Percentiles rank a stretch among this genome's conserved stretches.
These are phyloP conservation scores for Tachysurus fulvidraco DNA, from an alignment of 2,113 vertebrate species.

Conservation along the genomic window DNA sequence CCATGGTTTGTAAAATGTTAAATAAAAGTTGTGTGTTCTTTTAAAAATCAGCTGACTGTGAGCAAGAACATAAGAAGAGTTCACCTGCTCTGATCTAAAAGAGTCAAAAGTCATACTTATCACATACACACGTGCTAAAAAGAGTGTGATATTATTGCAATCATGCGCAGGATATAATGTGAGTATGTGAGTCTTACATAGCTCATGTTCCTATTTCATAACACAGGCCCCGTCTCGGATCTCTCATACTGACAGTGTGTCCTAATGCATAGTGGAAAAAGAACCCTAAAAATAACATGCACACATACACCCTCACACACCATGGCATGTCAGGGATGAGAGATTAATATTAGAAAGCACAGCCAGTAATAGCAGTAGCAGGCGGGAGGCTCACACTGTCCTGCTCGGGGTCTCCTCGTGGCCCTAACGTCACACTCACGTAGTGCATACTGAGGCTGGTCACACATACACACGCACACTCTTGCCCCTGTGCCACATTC, in stretches of 20 bases:
- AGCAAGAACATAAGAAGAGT: neutral
- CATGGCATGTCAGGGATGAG: neutral
- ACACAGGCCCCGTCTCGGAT: conserved; percentile 33
- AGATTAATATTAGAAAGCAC: conserved; percentile 57
- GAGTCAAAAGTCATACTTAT: neutral
- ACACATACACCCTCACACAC: conserved; percentile 37
- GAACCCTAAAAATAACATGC: conserved; percentile 48
- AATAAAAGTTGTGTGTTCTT: neutral
- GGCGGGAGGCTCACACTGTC: conserved; percentile 21
- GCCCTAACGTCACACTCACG: conserved; percentile 57
- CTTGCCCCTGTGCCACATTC: conserved; percentile 48
- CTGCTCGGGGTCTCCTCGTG: conserved; percentile 59
- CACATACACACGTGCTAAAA: neutral
- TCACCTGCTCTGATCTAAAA: neutral
- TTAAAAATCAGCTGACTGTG: conserved; percentile 1
- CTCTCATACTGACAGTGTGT: neutral
- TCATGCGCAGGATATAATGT: neutral
- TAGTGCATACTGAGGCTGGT: conserved; percentile 51
- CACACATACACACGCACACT: conserved; percentile 60
- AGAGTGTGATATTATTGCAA: conserved; percentile 16
- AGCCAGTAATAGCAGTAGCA: conserved; percentile 42
- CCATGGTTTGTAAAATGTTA: neutral
- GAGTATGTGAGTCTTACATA: conserved; percentile 27
- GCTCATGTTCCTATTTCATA: conserved; percentile 20
- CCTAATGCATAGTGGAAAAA: conserved; percentile 55